A percentile compares a stretch with the other conserved stretches of the same genome.
These are phyloP conservation scores for Calycopis cecrops DNA, from an alignment of 1,140 invertebrate genomes.

Conservation along the genomic window DNA sequence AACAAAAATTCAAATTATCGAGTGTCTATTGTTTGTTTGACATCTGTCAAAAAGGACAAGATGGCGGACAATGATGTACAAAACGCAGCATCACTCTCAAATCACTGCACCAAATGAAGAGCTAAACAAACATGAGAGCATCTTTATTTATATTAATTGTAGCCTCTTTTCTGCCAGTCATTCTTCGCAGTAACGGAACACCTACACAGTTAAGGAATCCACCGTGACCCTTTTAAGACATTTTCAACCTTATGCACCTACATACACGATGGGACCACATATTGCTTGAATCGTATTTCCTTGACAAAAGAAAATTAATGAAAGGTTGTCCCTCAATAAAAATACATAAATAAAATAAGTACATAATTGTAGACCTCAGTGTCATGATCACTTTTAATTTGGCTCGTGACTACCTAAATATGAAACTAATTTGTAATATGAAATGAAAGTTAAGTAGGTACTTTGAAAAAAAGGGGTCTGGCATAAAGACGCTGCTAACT, in stretches of 20 bases:
- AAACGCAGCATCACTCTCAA: slow-evolving; percentile 54
- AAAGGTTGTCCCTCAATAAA: no score
- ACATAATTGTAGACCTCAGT: no score
- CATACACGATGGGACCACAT: no score
- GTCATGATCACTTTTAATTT: no score
- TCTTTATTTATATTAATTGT: slow-evolving; percentile 71
- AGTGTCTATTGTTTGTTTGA: slow-evolving; percentile 20
- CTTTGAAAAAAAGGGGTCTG: no score
- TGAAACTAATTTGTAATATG: no score
- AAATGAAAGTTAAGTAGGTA: no score
- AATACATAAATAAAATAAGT: no score
- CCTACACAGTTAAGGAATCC: slow-evolving; percentile 40
- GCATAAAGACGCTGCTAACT: no score
- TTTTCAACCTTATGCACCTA: slow-evolving; percentile 33
- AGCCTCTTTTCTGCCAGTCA: slow-evolving; percentile 52
- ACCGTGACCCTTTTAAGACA: slow-evolving; percentile 17
- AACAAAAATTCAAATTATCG: slow-evolving; percentile 20
- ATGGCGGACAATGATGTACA: slow-evolving; percentile 19
- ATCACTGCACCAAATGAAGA: slow-evolving; percentile 67
- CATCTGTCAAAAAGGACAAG: slow-evolving; percentile 27
- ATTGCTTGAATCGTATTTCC: no score
- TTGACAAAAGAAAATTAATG: no score
- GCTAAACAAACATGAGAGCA: slow-evolving; percentile 66
- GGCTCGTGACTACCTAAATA: no score
- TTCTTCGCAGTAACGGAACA: slow-evolving; percentile 65